Evolutionary conservation across 2,113 vertebrate species (phyloP).

Genomic region (Podarcis cretensis): DNA sequence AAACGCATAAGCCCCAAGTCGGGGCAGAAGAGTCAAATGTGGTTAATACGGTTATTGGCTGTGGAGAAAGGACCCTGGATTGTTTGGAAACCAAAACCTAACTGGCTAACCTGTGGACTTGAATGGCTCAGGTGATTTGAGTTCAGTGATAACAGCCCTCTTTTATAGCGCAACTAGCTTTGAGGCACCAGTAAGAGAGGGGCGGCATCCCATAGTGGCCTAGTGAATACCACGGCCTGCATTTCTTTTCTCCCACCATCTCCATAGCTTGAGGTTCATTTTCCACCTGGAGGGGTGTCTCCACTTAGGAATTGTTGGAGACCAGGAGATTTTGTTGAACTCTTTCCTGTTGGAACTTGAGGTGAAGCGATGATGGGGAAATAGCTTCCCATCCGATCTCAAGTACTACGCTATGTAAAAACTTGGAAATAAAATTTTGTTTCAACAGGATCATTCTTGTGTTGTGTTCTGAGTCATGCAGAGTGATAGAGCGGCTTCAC

Average conservation of each 20-base stretch:
- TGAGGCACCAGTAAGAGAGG: not conserved
- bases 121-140: not conserved
- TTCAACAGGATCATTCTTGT: not conserved
- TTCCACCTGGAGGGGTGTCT: too few relatives aligned
- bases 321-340: not conserved
- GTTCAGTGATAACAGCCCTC: not conserved
- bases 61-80: too few relatives aligned
- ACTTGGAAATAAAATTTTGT: slow-evolving; percentile 1
- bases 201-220: not conserved
- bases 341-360: not conserved
- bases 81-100: not conserved
- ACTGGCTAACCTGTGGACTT: not conserved
- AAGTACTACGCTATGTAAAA: not conserved
- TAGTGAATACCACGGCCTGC: not conserved
- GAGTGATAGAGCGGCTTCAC: too few relatives aligned
- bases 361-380: too few relatives aligned
- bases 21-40: not conserved
- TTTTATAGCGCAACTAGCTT: not conserved
- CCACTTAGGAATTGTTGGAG: not conserved
- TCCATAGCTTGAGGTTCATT: not conserved
- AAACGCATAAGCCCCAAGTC: too few relatives aligned
- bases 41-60: not conserved
- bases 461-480: too few relatives aligned
- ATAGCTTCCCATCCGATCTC: not conserved
- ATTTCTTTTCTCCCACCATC: not conserved